Base-by-base conservation (phyloP, 2,797 vertebrate species). In the Peromyscus melanophrys region DNA sequence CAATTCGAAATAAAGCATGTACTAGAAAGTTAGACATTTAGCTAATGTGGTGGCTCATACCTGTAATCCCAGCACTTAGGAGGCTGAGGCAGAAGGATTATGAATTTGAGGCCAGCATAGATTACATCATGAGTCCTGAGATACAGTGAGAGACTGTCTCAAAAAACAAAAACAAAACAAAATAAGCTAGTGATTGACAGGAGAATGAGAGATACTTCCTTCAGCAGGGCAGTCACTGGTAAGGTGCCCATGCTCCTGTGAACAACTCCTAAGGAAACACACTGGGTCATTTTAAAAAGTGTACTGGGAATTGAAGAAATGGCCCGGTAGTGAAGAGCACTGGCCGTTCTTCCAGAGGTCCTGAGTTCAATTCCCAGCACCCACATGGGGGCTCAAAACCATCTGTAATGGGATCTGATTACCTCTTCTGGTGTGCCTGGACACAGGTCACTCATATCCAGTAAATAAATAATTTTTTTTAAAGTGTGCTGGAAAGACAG, bases 1-100 rank as follows among this genome's bases (percentile, higher is more conserved):
- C 19, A 83, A 43, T 67, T 25, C 88, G 43, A 92, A 82, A 84
- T 78, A 89, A 95, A 90, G 87, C 17, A 85, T 55, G 23, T 17
- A 81, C 27, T 89, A 87, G 67, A 78, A 89, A 90, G 76, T 89
- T 6, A 52, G 1, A 83, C 1, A 84, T 40, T 92, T 91, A 31
- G 71, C 43, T 49, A 59, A 34, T 65, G 59, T n/a, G 31, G 40
- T 63, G 12, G 31, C 29, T 89, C 55, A 89, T 19, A 34, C 4
- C 87, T 61, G 11, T 89, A 76, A 63, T 49, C 14, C 5, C 29
- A 76, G 71, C 19, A 76, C 27, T 76, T 17, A 43, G 61, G 27
- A 63, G 69, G 55, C 29, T 77, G 40, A 77, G 57, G 43, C 57
- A 63, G 37, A 43, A 61, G 59, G 40, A 77, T 77, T 9, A 46